Conservation (phyloP, 2,888 invertebrate genomes). For the Agriopis leucophaearia region DNA sequence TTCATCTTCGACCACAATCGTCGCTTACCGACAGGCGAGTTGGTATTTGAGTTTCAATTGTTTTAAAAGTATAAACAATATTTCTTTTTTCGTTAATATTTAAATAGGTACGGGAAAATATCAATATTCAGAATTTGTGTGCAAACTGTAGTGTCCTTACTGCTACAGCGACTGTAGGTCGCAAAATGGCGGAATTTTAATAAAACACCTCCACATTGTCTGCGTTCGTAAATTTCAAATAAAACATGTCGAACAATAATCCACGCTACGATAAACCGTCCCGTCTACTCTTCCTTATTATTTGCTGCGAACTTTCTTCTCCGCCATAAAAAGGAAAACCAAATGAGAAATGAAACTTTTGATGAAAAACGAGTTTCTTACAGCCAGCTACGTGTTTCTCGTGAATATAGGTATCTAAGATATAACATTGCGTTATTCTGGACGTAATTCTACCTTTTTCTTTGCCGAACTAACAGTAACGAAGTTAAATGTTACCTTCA, state of each 20-base stretch:
- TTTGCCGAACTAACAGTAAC: not conserved
- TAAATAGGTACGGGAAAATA: not conserved
- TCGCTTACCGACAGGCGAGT: no score
- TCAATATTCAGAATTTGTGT: no score
- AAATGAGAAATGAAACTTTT: constrained; percentile 33
- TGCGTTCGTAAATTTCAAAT: constrained; percentile 59
- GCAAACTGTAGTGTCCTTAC: no score
- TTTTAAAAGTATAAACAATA: not conserved
- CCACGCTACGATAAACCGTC: constrained; percentile 28
- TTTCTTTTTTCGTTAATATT: not conserved
- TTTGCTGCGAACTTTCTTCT: constrained; percentile 30
- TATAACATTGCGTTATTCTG: not conserved
- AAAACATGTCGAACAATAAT: constrained; percentile 65
- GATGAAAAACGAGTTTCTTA: constrained; percentile 13
- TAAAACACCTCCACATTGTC: constrained; percentile 61
- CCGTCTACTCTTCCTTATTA: constrained; percentile 44
- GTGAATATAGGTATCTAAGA: not conserved
- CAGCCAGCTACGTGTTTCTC: no score
- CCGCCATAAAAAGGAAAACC: constrained; percentile 31
- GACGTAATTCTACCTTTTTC: not conserved
- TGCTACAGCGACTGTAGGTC: not conserved
- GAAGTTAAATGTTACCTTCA: not conserved
- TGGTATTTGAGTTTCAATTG: no score
- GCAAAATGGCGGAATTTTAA: constrained; percentile 59
- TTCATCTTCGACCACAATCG: no score